Base-by-base conservation (phyloP, 1,140 invertebrate genomes). In the Elymnias hypermnestra region DNA sequence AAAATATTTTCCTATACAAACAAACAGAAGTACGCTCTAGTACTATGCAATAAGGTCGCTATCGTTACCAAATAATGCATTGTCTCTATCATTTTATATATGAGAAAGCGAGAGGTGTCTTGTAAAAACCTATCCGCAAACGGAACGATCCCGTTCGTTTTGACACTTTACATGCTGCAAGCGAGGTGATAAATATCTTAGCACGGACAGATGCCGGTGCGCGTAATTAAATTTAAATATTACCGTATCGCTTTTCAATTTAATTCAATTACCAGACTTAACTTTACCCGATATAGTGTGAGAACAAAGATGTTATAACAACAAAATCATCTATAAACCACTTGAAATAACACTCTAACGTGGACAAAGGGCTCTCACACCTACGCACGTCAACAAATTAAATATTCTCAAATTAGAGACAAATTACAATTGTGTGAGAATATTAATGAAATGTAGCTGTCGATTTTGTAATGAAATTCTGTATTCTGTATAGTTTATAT, bases 101-200 rank as follows among this genome's bases (percentile, higher is more conserved):
- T 35, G 53, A 45, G 38, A 15, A 57, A 73, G 44, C 39, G 61
- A 63, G 72, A 70, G 38, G 40, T 44, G 47, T 15, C 37, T 39
- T 40, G 48, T 70, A 72, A 73, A 70, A 77, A 53, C 66, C 57
- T 70, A 75, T 72, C 63, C 57, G 66, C 66, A 53, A 71, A 63
- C 63, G 63, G 57, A 60, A 53, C 44, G 45, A 62, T 72, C 36
- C 49, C 36, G 42, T 39, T 52, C 59, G 46, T 72, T 72, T 79
- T 77, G 72, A 73, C 73, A 70, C 55, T 70, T 69, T 65, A 72
- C 65, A 74, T 54, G 62, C 58, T 52, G 53, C 63, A 53, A 61
- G 57, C 55, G 46, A 61, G 48, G 70, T 65, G 72, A 81, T 77
- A 81, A 77, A 81, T 77, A 79, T 74, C 66, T 69, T 50, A 53